phyloP scores from a whole-genome alignment of 2,888 invertebrate genomes.

The Atherix ibis region DNA sequence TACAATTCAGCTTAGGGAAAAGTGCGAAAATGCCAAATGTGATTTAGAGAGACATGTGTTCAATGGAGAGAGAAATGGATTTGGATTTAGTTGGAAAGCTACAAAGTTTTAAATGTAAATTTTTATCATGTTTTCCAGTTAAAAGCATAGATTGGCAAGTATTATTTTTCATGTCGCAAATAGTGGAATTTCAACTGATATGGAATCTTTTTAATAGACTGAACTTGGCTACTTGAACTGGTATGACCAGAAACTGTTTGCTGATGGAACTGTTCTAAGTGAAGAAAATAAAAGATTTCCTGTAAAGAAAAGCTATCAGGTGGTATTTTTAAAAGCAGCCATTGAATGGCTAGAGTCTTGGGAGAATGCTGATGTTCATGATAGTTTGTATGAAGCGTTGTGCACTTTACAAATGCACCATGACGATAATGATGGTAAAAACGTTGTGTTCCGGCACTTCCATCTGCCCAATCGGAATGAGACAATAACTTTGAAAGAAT shows the following conservation, averaged over 20 bases:
- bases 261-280: conserved; percentile 42
- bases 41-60: too few relatives aligned
- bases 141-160: too few relatives aligned
- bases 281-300: conserved; percentile 41
- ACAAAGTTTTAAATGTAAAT: too few relatives aligned
- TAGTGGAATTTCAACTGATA: too few relatives aligned
- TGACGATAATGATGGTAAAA: conserved; percentile 27
- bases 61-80: too few relatives aligned
- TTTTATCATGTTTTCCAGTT: too few relatives aligned
- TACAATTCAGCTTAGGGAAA: too few relatives aligned
- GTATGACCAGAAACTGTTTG: conserved; percentile 41
- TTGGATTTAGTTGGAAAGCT: too few relatives aligned
- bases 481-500: conserved; percentile 49
- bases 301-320: conserved; percentile 43
- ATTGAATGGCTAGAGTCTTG: conserved; percentile 39
- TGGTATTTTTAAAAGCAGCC: conserved; percentile 47
- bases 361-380: conserved; percentile 41
- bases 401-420: conserved; percentile 36
- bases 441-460: conserved; percentile 55
- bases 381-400: conserved; percentile 45
- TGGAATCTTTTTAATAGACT: too few relatives aligned
- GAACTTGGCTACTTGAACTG: too few relatives aligned
- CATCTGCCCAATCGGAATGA: conserved; percentile 21
- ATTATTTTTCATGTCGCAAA: too few relatives aligned
- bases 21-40: too few relatives aligned